Base-by-base conservation (phyloP, 2,888 invertebrate genomes). In the Thymelicus lineola region DNA sequence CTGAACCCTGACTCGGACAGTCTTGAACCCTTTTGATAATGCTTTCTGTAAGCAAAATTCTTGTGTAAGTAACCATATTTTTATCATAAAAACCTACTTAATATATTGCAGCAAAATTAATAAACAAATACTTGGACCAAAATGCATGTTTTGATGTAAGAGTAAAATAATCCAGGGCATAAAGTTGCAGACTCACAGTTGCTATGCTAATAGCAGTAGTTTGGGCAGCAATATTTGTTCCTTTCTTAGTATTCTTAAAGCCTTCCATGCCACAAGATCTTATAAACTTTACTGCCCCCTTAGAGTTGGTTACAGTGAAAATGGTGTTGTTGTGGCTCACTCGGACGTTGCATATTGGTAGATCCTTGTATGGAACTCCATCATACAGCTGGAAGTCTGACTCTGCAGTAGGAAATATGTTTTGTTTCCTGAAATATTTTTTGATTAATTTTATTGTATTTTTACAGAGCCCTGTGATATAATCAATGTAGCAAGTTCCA, bases 181-280 rank as follows among this genome's bases (percentile, higher is more conserved):
- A 42, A 50, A 42, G 15, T 55, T 69, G 7, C n/a, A 63, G 12
- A 67, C 68, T 68, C 6, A 98, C 98, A 71, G 93, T 91, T 75
- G 97, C 96, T 77, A 98, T 90, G 71, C 94, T 95, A 67, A 98
- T 96, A 35, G 98, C 99, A 35, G 98, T 97, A 12, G 98, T 97
- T 90, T 99, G 99, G 1, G 98, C 99, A 50, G 99, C 99, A 80
- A 99, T 97, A 84, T 98, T 99, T 6, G 99, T 99, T 73, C 99
- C 99, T 89, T 99, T 99, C 77, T 97, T 96, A 0, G 98, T 96
- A 86, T 99, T 98, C 89, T 98, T 98, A 82, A 98, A 99, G 6
- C 99, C 99, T 86, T 99, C 99, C 78, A 96, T 94, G 0, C 99
- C 98, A 90, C 98, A 97, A 0, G 97, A 96, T 50, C 96, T 91